phyloP scores from a whole-genome alignment of 2,797 vertebrate genomes.

The Hydrophis major region DNA sequence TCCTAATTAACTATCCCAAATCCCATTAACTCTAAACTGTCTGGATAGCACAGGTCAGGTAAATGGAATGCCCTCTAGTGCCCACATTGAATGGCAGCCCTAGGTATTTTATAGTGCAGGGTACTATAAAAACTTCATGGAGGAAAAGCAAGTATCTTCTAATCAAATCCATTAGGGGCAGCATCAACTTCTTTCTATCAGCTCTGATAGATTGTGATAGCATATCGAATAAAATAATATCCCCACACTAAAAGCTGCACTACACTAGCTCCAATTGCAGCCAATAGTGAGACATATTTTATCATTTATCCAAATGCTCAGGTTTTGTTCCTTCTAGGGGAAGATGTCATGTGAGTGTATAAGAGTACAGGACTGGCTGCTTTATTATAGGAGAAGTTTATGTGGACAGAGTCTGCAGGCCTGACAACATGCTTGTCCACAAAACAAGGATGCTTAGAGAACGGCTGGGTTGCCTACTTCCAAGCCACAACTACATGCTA shows the following conservation, averaged over 20 bases:
- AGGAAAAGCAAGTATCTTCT: not conserved
- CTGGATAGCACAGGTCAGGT: not conserved
- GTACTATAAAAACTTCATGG: not conserved
- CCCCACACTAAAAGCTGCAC: not conserved
- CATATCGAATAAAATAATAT: not conserved
- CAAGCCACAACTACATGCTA: not conserved
- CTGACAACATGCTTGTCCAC: not conserved
- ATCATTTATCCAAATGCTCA: not conserved
- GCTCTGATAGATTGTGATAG: not conserved
- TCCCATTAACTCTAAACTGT: too few species aligned
- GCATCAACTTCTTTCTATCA: not conserved
- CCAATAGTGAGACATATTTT: not conserved
- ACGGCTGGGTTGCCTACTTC: not conserved
- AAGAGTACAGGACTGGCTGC: not conserved
- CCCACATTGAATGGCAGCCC: not conserved
- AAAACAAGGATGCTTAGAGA: not conserved
- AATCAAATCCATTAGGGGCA: not conserved
- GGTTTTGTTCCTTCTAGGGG: not conserved
- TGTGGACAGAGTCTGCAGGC: not conserved
- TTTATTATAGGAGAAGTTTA: not conserved
- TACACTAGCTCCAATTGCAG: not conserved
- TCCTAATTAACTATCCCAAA: too few species aligned
- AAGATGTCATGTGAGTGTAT: not conserved
- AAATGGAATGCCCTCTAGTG: not conserved
- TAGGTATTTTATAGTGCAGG: not conserved